Conservation (phyloP, 2,113 vertebrate species). For the Psephotus haematonotus region DNA sequence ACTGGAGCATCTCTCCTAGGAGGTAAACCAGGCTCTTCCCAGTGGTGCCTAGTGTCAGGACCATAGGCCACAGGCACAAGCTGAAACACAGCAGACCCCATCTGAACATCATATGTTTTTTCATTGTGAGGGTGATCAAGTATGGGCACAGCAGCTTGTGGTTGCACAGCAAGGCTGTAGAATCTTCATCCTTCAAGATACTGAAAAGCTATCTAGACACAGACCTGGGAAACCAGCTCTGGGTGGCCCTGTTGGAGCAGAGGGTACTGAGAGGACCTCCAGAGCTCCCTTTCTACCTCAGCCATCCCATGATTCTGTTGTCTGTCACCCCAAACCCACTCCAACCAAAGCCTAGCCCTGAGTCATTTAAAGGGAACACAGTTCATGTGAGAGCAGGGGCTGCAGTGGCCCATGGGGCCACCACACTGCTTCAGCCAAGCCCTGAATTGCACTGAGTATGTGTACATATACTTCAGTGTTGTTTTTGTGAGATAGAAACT, state of each 20-base stretch:
- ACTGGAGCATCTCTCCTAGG: background rate
- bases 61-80: background rate
- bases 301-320: background rate
- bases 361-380: rapidly evolving
- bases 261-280: background rate
- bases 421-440: background rate
- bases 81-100: background rate
- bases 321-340: background rate
- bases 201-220: background rate
- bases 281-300: background rate
- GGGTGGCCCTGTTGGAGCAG: background rate
- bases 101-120: background rate
- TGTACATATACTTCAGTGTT: no score
- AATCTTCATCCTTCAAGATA: background rate
- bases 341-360: background rate
- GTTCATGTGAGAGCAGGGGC: background rate
- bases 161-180: background rate
- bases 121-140: background rate
- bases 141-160: background rate
- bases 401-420: background rate
- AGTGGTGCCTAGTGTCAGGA: background rate
- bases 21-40: background rate
- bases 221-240: no score
- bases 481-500: background rate
- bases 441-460: rapidly evolving